Evolutionary conservation across 1,140 invertebrate species (phyloP), one percentile per base, ranked within the genome.

Genomic region (Drosophila azteca): DNA sequence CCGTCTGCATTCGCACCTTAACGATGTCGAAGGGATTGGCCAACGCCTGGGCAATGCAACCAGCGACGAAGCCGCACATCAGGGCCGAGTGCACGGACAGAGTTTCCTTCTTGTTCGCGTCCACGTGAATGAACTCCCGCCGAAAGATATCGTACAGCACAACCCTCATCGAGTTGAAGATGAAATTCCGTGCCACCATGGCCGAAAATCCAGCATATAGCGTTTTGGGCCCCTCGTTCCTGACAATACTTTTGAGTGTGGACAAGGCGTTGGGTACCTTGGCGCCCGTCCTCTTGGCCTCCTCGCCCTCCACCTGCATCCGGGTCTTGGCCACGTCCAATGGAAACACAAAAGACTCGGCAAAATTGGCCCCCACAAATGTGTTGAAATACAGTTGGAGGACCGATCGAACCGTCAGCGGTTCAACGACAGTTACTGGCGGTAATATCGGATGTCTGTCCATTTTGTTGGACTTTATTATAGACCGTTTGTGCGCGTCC

Each of bases 1-100:
- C 77, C 45, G 71, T 77, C 53, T 80, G 77, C 77, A 80, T 68
- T 9, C 72, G 72, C 13, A 85, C 46, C 74, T 80, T 85, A 29
- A 78, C 61, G 7, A 82, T 76, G 8, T 87, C 83, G 1, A 79
- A 71, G 24, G 83, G 83, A 48, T 76, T 79, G 41, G 75, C 63
- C 29, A 87, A 8, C 0, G 13, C 43, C 57, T 87, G 82, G 17
- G 78, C 74, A 7, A 79, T 61, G 31, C 69, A 87, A 1, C 82
- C 82, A 0, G 82, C 82, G 0, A 35, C 4, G 7, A 53, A 13
- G 5, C 78, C 53, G 41, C 64, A 74, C 2, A 63, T 1, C 15
- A 78, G 35, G 0, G 82, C 62, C n/a, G 22, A 29, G 9, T 22
- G 46, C 9, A 55, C 0, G 7, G 35, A 0, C 6, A 60, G 20